Evolutionary conservation across 1,140 invertebrate genomes (phyloP), one percentile per base, ranked within the genome.

Genomic region (Pseudomyrmex concolor): DNA sequence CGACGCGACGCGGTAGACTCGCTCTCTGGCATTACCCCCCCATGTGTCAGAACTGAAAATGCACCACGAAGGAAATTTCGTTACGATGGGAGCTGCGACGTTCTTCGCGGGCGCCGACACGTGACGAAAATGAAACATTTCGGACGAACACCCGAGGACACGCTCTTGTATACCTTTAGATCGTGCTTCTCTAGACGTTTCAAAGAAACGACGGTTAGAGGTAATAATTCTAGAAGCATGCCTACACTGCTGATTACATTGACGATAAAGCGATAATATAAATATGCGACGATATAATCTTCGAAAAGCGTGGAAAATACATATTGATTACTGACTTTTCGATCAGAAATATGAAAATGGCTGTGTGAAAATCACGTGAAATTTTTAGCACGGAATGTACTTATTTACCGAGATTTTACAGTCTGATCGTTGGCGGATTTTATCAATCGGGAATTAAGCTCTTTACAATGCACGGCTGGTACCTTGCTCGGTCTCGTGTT

Each of bases 31-130:
- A 86, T 87, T 84, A 84, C 85, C 85, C 54, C 34, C 76, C 13
- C 22, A 51, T 62, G 17, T 55, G 60, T 59, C 22, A 66, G 76
- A 59, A 66, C 45, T 87, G 85, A 74, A 87, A 87, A 87, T 87
- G 82, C 85, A 84, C 77, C 74, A 19, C 55, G 63, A 43, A 80
- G 82, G 51, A 85, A 87, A 88, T 88, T 85, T 73, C 78, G 72
- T 88, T 74, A 74, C 9, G 57, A 74, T 25, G 70, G 70, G 57
- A 74, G 60, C 78, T 72, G 68, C 60, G 71, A 82, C 76, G 66
- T 80, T 80, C 76, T 80, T 80, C 76, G 76, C 34, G 59, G 15
- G 57, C 48, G 70, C 17, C 71, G 78, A 74, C 71, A 74, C 68
- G 71, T 82, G 72, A 77, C 72, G 73, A 60, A 77, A 83, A 83